A percentile compares a stretch with the other conserved stretches of the same genome.
These are phyloP conservation scores for Xiphophorus birchmanni DNA, from an alignment of 2,797 vertebrate genomes.

Conservation along the genomic window DNA sequence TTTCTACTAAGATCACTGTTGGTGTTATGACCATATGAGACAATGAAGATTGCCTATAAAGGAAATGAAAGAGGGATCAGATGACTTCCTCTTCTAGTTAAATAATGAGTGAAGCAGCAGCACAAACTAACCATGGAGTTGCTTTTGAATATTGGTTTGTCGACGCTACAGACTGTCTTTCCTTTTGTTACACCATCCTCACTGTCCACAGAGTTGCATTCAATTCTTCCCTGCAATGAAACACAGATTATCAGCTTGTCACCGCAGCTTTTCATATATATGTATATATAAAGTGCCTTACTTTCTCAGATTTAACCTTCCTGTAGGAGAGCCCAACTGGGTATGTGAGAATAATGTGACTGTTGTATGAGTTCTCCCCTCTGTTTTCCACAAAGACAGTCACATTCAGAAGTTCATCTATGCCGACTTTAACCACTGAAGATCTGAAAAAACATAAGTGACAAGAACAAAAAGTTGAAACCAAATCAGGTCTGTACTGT, in stretches of 20 bases:
- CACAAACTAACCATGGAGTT: constrained; percentile 66
- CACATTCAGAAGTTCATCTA: constrained; percentile 76
- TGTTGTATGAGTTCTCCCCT: constrained; percentile 85
- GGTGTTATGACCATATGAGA: constrained; percentile 79
- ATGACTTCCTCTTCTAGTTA: neutral
- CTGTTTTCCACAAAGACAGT: constrained; percentile 79
- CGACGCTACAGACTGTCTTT: constrained; percentile 67
- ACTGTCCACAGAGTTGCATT: constrained; percentile 72
- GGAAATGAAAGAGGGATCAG: constrained; percentile 2
- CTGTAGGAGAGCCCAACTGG: constrained; percentile 84
- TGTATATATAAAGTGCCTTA: constrained; percentile 40
- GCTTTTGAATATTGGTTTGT: constrained; percentile 79
- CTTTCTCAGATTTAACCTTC: constrained; percentile 70
- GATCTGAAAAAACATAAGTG: constrained; percentile 44
- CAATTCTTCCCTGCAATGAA: constrained; percentile 63
- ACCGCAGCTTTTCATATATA: neutral
- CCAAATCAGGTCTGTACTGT: neutral
- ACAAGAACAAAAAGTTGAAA: neutral
- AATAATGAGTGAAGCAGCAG: neutral
- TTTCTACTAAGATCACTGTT: constrained; percentile 65
- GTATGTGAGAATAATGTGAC: constrained; percentile 74
- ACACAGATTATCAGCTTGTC: neutral
- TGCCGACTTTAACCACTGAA: constrained; percentile 78
- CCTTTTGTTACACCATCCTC: constrained; percentile 25
- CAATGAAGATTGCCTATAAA: constrained; percentile 75